Evolutionary conservation across 2,888 invertebrate species (phyloP), one percentile per base, ranked within the genome.

Genomic region (Papilio protenor): DNA sequence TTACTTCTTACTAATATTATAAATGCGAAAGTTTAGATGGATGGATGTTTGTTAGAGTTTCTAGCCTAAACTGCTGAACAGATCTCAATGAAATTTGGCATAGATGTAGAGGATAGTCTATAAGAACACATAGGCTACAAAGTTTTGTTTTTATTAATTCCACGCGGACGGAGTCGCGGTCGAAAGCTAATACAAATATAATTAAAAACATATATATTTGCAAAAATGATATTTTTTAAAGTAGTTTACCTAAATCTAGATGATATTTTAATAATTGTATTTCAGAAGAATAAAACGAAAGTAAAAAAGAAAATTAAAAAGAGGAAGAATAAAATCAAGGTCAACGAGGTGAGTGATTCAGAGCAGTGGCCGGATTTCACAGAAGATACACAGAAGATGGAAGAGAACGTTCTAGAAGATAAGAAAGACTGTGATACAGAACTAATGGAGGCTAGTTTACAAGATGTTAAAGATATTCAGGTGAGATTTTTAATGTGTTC

Each of bases 391-490:
- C 86, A 87, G 75, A 83, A 85, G 18, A 83, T 91, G 96, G 95
- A 95, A 84, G 91, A 94, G 55, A 89, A 96, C 73, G 95, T 95
- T 85, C 86, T 95, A 64, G 94, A 91, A n/a, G 96, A 96, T 79
- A 92, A 90, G 16, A 96, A 21, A 10, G 16, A 52, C 66, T 69
- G 77, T 73, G 77, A 77, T 73, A 77, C 52, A 23, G 73, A 73
- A 11, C 16, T 73, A 11, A 1, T 49, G 12, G 40, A 64, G 23
- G 21, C 12, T 73, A 49, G 33, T 18, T 66, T 69, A 75, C 47
- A 76, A 55, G 52, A 66, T 81, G 87, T 92, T 86, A 91, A 89
- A 47, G 92, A 90, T 78, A 92, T 92, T 77, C 92, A 92, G 0
- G 75, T 75, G 40, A 75, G 75, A 55, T 52, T 12, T n/a, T 47